Conservation (phyloP, 2,888 invertebrate species). For the Neocrepidodera transversa region DNA sequence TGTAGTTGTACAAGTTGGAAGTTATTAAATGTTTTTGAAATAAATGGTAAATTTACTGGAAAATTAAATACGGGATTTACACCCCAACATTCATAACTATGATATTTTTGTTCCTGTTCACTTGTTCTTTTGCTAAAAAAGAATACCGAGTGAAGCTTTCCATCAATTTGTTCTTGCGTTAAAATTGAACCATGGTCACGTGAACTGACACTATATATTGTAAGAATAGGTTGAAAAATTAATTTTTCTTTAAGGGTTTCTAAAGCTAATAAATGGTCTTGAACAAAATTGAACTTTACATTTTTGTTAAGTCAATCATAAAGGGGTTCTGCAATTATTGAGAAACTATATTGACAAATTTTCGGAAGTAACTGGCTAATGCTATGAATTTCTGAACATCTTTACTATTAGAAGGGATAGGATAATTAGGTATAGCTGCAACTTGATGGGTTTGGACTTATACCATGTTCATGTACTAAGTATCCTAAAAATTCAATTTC, state of each 20-base stretch:
- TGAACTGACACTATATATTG: conserved; percentile 46
- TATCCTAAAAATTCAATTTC: conserved; percentile 46
- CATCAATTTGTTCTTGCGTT: conserved; percentile 33
- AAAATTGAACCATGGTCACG: conserved; percentile 44
- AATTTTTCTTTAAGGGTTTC: conserved; percentile 39
- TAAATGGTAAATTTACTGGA: no score
- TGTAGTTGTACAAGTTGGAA: no score
- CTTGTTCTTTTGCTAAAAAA: conserved; percentile 48
- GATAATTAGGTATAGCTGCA: conserved; percentile 33
- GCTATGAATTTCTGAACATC: conserved; percentile 42
- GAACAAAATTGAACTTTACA: conserved; percentile 38
- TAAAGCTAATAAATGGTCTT: conserved; percentile 40
- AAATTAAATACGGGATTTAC: no score
- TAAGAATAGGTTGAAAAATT: conserved; percentile 32
- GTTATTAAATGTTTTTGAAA: no score
- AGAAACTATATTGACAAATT: conserved; percentile 42
- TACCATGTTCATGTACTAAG: conserved; percentile 32
- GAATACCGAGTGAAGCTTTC: conserved; percentile 45
- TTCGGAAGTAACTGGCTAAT: conserved; percentile 43
- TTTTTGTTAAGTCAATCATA: conserved; percentile 41
- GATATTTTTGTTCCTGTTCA: conserved; percentile 41
- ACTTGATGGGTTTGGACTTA: conserved; percentile 29
- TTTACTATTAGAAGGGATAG: conserved; percentile 32
- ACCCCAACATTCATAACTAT: conserved; percentile 49
- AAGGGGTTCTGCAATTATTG: conserved; percentile 41